phyloP scores from a whole-genome alignment of 2,113 vertebrate species.

The Mystacornis crossleyi region DNA sequence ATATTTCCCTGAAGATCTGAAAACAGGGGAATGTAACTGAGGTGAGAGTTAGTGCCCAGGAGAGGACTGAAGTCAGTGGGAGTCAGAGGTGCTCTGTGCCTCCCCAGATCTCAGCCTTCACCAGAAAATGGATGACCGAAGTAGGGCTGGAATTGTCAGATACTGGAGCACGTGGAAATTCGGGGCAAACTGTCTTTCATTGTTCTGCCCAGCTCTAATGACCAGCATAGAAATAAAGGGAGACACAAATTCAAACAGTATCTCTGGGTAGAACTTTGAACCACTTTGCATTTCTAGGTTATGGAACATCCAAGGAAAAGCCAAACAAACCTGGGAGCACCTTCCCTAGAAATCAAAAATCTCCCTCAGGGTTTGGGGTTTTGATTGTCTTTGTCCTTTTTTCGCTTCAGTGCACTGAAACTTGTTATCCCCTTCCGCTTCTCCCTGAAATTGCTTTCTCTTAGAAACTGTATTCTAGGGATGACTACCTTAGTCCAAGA shows the following conservation, averaged over 20 bases:
- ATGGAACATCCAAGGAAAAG: not conserved
- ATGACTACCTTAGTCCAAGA: not conserved
- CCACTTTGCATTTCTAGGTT: not conserved
- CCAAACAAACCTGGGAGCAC: not conserved
- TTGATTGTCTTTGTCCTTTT: not conserved
- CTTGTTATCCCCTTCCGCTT: not conserved
- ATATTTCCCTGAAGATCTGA: not conserved
- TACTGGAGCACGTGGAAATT: not conserved
- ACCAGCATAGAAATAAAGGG: not conserved
- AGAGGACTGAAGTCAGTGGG: not conserved
- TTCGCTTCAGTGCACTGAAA: not conserved
- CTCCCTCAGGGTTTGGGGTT: slow-evolving; percentile 9
- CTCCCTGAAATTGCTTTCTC: not conserved
- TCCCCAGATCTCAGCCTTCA: not conserved
- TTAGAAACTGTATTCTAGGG: not conserved
- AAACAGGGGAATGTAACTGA: not conserved
- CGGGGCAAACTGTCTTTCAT: not conserved
- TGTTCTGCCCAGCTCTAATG: not conserved
- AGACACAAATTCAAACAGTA: not conserved
- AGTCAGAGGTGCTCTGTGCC: not conserved
- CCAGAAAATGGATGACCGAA: not conserved
- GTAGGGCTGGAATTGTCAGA: not conserved
- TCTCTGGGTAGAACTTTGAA: not conserved
- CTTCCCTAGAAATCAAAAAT: not conserved
- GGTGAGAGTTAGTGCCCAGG: not conserved